A percentile compares a stretch with the other conserved stretches of the same genome.
These are phyloP conservation scores for Drosophila takahashii DNA, from an alignment of 1,140 invertebrate species.

Conservation along the genomic window DNA sequence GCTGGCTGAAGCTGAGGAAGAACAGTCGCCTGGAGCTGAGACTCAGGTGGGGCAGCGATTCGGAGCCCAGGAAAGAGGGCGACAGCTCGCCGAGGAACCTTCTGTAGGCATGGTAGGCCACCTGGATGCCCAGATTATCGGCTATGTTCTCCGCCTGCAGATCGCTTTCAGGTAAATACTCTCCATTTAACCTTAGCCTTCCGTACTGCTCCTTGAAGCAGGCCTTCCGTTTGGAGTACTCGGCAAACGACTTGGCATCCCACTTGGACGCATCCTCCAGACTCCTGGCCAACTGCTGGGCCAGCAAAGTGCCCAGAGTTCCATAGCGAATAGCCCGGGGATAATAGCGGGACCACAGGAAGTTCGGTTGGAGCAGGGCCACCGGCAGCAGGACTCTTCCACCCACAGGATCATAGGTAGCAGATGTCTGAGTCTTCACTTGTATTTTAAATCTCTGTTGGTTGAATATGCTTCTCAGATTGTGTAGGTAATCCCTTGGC, in stretches of 20 bases:
- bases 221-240: slow-evolving; percentile 52
- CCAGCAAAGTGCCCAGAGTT: slow-evolving; percentile 86
- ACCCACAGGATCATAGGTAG: slow-evolving; percentile 38
- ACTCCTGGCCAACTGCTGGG: slow-evolving; percentile 88
- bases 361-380: slow-evolving; percentile 69
- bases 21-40: slow-evolving; percentile 88
- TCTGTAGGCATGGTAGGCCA: slow-evolving; percentile 86
- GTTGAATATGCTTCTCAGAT: slow-evolving; percentile 44
- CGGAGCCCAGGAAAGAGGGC: slow-evolving; percentile 27
- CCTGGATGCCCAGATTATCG: slow-evolving; percentile 87
- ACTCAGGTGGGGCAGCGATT: slow-evolving; percentile 86
- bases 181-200: slow-evolving; percentile 49
- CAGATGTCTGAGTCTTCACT: background rate
- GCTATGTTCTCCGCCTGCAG: slow-evolving; percentile 91
- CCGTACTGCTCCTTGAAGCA: slow-evolving; percentile 76
- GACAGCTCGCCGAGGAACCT: slow-evolving; percentile 59
- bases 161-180: slow-evolving; percentile 87
- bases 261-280: slow-evolving; percentile 85
- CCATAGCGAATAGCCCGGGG: slow-evolving; percentile 85
- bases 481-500: slow-evolving; percentile 58
- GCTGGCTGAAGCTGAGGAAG: slow-evolving; percentile 89
- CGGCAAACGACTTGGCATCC: slow-evolving; percentile 53
- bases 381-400: slow-evolving; percentile 65
- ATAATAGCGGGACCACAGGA: slow-evolving; percentile 74
- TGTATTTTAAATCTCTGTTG: slow-evolving; percentile 1